A percentile compares a stretch with the other conserved stretches of the same genome.
Evolutionary conservation across 2,113 vertebrate species (phyloP).

Genomic region (Gopherus flavomarginatus): DNA sequence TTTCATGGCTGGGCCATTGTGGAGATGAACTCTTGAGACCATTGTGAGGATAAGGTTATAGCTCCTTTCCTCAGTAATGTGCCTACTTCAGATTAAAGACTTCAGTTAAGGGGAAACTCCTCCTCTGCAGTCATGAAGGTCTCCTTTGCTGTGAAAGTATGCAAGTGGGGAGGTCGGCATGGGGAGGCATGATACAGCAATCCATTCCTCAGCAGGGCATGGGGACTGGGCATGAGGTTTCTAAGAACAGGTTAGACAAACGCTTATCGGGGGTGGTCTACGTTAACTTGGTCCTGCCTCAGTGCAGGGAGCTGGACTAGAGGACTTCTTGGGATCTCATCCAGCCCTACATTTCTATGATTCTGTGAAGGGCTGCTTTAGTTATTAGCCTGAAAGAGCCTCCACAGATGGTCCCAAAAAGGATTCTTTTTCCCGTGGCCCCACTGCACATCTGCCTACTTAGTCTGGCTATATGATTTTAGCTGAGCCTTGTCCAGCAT

Average conservation of each 20-base stretch:
- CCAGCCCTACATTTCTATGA: background rate
- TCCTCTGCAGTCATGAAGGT: accelerated
- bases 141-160: accelerated
- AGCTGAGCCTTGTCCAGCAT: background rate
- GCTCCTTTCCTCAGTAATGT: background rate
- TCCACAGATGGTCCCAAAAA: background rate
- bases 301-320: background rate
- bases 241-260: background rate
- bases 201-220: background rate
- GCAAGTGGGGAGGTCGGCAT: background rate
- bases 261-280: background rate
- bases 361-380: background rate
- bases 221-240: background rate
- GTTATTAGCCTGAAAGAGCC: background rate
- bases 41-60: background rate
- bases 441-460: background rate
- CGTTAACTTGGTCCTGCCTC: background rate
- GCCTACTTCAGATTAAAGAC: background rate
- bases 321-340: background rate
- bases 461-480: background rate
- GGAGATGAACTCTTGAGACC: background rate
- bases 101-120: background rate
- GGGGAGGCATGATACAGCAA: background rate
- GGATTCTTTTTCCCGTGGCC: background rate
- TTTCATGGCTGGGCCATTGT: background rate